Conservation (phyloP, 2,113 vertebrate species). For the Clarias magur region DNA sequence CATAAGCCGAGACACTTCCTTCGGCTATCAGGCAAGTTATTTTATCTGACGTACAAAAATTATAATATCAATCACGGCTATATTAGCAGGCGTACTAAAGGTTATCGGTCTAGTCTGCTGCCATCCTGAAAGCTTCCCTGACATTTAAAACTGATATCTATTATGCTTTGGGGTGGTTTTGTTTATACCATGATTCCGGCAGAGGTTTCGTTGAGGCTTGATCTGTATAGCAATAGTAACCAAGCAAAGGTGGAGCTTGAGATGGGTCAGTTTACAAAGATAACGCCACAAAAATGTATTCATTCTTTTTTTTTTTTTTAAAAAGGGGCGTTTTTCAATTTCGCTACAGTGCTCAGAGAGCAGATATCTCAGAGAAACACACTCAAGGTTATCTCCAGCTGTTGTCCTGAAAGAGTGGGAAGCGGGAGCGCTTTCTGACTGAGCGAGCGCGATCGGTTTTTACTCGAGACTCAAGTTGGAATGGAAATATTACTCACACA, state of each 20-base stretch:
- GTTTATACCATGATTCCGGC: not conserved
- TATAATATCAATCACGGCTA: not conserved
- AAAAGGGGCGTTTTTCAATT: not conserved
- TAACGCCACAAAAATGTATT: not conserved
- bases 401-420: conserved; percentile 23
- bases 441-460: conserved; percentile 31
- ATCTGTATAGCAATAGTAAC: conserved; percentile 8
- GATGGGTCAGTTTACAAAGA: not conserved
- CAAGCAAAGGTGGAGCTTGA: not conserved
- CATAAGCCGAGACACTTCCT: not conserved
- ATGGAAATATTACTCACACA: not conserved
- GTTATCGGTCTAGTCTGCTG: not conserved
- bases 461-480: conserved; percentile 17
- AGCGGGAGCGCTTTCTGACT: conserved; percentile 25
- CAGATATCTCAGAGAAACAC: conserved; percentile 25
- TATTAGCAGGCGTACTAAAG: not conserved
- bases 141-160: not conserved
- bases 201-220: not conserved
- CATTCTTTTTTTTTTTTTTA: not conserved
- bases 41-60: not conserved
- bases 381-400: conserved; percentile 29
- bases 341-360: not conserved
- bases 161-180: not conserved
- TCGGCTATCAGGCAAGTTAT: not conserved
- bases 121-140: not conserved